phyloP scores from a whole-genome alignment of 2,797 vertebrate species.

The Rhinophrynus dorsalis region DNA sequence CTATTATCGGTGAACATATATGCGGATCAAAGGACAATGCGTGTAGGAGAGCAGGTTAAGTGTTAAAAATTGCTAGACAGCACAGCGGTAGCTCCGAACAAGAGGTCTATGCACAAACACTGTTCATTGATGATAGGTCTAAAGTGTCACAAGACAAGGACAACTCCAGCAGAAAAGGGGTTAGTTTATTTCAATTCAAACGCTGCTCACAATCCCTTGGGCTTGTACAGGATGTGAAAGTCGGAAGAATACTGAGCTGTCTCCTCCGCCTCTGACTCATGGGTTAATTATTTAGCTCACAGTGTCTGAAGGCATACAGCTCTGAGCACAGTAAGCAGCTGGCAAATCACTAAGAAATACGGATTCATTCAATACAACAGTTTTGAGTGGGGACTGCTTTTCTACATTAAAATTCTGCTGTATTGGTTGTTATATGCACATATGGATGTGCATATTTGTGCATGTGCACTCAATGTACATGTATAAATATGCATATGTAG shows the following conservation, averaged over 20 bases:
- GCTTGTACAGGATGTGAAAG: conserved; percentile 1
- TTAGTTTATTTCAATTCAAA: not conserved
- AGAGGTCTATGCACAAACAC: not conserved
- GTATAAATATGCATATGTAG: no score
- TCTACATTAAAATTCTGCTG: not conserved
- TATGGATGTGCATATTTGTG: no score
- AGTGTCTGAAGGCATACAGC: conserved; percentile 11
- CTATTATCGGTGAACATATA: no score
- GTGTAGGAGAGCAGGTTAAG: not conserved
- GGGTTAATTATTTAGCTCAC: conserved; percentile 40
- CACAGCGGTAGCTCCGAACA: not conserved
- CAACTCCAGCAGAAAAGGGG: not conserved
- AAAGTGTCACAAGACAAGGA: not conserved
- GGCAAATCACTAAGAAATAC: not conserved
- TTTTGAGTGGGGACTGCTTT: not conserved
- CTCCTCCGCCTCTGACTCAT: conserved; percentile 9
- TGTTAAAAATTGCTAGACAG: not conserved
- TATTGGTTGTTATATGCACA: no score
- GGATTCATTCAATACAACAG: no score
- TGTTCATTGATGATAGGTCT: not conserved
- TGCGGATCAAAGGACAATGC: no score
- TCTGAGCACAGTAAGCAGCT: conserved; percentile 19
- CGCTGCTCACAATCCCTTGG: not conserved
- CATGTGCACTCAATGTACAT: no score
- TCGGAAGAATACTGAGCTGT: conserved; percentile 9